Base-by-base conservation (phyloP, 2,888 invertebrate genomes). In the Athrips mouffetella region DNA sequence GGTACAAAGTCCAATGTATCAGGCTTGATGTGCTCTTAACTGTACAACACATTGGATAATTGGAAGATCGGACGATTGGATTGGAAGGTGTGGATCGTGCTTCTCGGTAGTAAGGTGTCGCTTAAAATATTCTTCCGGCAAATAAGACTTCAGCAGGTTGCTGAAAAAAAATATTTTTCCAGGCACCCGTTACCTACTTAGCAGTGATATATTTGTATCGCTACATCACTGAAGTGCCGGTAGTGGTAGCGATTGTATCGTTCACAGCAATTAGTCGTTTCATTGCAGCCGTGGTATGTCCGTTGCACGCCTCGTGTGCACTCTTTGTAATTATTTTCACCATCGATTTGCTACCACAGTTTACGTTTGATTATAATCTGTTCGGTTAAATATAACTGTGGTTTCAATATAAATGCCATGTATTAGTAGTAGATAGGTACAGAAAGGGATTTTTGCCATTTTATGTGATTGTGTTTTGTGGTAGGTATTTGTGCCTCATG, bases 191-290 rank as follows among this genome's bases (percentile, higher is more conserved):
- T 4, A n/a, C n/a, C 4, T 27, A 27, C n/a, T 27, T 27, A 27
- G 27, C 27, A 27, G 27, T 21, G 37, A 37, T 21, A 18, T 15
- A 6, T 21, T 21, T 21, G 37, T 37, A 21, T 20, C 37, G n/a
- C n/a, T 21, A 37, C 21, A n/a, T 37, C 37, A 3, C 11, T 11
- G 40, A 15, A 25, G 40, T 40, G 49, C 49, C 15, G 18, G 42
- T 20, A 18, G 51, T 47, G 40, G 50, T 40, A 39, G 60, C 64
- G 86, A 85, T 85, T 57, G 47, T 82, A 86, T 86, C 85, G 72
- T 62, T 23, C 58, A 64, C n/a, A 60, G 74, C 79, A 83, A 87
- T 85, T 85, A 86, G 78, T 73, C 76, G 80, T 79, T 80, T 81
- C 82, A 72, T 80, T 84, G 76, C 76, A 79, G 67, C 70, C 69